Base-by-base conservation (phyloP, 1,140 invertebrate genomes). In the Palaemon carinicauda region DNA sequence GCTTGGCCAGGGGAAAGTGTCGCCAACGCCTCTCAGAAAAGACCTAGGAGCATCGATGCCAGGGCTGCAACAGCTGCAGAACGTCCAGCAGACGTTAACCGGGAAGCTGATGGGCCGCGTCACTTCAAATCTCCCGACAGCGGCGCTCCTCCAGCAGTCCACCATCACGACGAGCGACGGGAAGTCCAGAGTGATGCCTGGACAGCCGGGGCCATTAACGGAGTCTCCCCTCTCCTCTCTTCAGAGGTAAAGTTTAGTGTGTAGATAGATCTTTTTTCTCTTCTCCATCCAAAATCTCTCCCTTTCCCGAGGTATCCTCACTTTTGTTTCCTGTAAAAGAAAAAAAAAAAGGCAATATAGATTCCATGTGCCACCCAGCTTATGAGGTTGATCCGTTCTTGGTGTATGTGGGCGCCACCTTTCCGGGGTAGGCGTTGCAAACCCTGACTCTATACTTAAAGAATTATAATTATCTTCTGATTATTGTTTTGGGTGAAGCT, bases 71-170 rank as follows among this genome's bases (percentile, higher is more conserved):
- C 88, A 87, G 41, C 71, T 85, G 17, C 82, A 85, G 56, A 54
- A 85, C 19, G 33, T 77, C 9, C 73, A 75, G 41, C 82, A 84
- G 56, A 50, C 54, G 71, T 75, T 86, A 51, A 80, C 80, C 0
- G 82, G 82, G 24, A 87, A 88, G 31, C 53, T 85, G 10, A 56
- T 85, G 14, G 87, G 87, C 1, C 86, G 88, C 19, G 81, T 88
- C 14, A 53, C 81, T 53, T 69, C 80, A 31, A 85, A 56, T 52
- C 78, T 89, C 17, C 88, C 88, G 52, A 89, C 88, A 7, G 88
- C 82, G 15, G 88, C 88, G 5, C 82, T 89, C 31, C 86, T 89
- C n/a, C 85, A 87, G 53, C 88, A 89, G 82, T 88, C 86, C 12
- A 86, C 86, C 17, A 88, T 89, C 31, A 69, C 82, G 17, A 88